Conservation (phyloP, 2,888 invertebrate genomes). For the Copidosoma aretas region DNA sequence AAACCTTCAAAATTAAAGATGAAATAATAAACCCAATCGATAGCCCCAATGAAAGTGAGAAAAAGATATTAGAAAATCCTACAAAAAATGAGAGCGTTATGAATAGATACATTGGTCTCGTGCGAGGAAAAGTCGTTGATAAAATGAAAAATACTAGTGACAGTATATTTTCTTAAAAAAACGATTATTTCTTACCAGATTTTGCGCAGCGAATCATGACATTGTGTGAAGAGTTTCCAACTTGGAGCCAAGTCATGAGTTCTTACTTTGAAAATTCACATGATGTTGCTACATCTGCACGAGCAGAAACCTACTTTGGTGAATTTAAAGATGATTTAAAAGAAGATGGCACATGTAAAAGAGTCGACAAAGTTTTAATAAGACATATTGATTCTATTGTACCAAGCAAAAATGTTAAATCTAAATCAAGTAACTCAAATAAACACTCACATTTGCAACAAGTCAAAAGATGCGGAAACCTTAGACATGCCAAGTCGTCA, state of each 20-base stretch:
- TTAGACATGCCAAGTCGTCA: too few species aligned
- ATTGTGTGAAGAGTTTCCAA: neutral
- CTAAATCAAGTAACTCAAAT: too few species aligned
- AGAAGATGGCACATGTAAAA: neutral
- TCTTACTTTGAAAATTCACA: conserved; percentile 4
- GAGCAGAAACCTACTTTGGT: neutral
- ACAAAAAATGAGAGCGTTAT: too few species aligned
- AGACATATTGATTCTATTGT: too few species aligned
- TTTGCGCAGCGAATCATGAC: neutral
- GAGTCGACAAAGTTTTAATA: too few species aligned
- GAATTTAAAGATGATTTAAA: neutral
- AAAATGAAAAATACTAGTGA: neutral
- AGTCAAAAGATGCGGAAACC: too few species aligned
- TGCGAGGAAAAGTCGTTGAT: neutral
- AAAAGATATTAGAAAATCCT: too few species aligned
- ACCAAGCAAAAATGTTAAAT: too few species aligned
- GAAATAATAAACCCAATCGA: neutral
- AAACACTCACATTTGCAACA: too few species aligned
- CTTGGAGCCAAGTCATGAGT: conserved; percentile 28
- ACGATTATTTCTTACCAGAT: conserved; percentile 13
- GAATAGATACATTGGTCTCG: neutral
- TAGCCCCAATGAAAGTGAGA: neutral
- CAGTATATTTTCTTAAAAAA: neutral
- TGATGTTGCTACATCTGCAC: conserved; percentile 26
- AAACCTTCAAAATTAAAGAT: neutral